A percentile compares a stretch with the other conserved stretches of the same genome.
Evolutionary conservation across 2,888 invertebrate species (phyloP).

Genomic region (Leptothorax acervorum): DNA sequence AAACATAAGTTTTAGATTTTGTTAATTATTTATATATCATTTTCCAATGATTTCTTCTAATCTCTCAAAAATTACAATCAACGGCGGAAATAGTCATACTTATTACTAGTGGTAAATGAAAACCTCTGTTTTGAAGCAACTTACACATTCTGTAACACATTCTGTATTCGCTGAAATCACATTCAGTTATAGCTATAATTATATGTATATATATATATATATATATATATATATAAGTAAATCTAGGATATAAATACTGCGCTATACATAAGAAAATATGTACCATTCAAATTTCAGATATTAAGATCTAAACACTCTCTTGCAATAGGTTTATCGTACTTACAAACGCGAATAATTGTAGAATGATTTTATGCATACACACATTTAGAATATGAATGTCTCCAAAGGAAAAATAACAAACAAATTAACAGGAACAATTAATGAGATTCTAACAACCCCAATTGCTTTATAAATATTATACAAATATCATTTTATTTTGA

Average conservation of each 20-base stretch:
- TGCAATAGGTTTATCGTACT: background rate
- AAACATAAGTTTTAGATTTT: slow-evolving; percentile 15
- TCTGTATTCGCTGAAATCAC: slow-evolving; percentile 14
- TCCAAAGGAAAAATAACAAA: slow-evolving; percentile 11
- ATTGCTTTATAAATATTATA: background rate
- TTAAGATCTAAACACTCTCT: slow-evolving; percentile 5
- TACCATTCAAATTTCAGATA: slow-evolving; percentile 10
- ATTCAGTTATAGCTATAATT: background rate
- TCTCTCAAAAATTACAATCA: background rate
- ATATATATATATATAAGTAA: slow-evolving; percentile 5
- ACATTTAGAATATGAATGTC: background rate
- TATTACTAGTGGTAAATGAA: background rate
- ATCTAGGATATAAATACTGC: slow-evolving; percentile 16
- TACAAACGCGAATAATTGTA: slow-evolving; percentile 1
- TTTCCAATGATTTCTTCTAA: slow-evolving; percentile 7
- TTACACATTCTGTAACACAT: slow-evolving; percentile 10
- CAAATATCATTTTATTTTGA: background rate
- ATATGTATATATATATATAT: background rate
- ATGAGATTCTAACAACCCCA: slow-evolving; percentile 3
- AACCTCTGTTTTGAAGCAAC: slow-evolving; percentile 3
- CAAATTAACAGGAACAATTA: slow-evolving; percentile 10
- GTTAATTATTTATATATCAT: slow-evolving; percentile 40
- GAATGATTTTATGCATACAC: background rate
- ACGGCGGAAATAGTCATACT: background rate
- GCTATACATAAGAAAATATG: slow-evolving; percentile 28